phyloP scores from a whole-genome alignment of 2,113 vertebrate genomes.

The Cynoglossus semilaevis region DNA sequence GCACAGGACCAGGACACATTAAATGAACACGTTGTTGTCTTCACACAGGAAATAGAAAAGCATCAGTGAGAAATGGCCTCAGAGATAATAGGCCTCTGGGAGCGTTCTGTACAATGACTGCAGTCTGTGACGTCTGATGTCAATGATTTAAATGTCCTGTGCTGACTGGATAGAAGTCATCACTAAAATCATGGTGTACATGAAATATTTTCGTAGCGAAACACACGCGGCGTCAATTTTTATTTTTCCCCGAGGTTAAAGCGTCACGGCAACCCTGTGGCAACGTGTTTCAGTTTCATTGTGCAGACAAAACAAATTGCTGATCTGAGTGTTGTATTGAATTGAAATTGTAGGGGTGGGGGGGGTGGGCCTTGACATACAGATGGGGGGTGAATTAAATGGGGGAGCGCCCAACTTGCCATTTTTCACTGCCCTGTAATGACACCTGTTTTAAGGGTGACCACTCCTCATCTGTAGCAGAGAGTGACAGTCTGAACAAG shows the following conservation, averaged over 20 bases:
- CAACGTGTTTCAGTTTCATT: conserved; percentile 34
- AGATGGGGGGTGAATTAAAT: conserved; percentile 48
- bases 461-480: conserved; percentile 37
- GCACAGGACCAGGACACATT: conserved; percentile 79
- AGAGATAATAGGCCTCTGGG: conserved; percentile 53
- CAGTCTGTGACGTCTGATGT: conserved; percentile 41
- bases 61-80: conserved; percentile 48
- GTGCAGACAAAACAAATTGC: conserved; percentile 44
- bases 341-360: conserved; percentile 38
- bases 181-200: conserved; percentile 23
- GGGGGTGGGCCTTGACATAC: conserved; percentile 23
- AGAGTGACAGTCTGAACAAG: conserved; percentile 55
- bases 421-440: conserved; percentile 51
- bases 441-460: conserved; percentile 57
- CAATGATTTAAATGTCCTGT: conserved; percentile 64
- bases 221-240: conserved; percentile 30
- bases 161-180: no score
- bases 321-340: conserved; percentile 21
- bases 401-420: conserved; percentile 21
- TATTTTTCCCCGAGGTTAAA: conserved; percentile 5
- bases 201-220: conserved; percentile 32
- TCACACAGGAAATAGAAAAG: conserved; percentile 37
- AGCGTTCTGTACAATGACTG: conserved; percentile 52
- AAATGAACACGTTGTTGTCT: conserved; percentile 82
- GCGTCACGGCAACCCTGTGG: conserved; percentile 7